phyloP scores from a whole-genome alignment of 2,113 vertebrate genomes.

The Oriolus oriolus region DNA sequence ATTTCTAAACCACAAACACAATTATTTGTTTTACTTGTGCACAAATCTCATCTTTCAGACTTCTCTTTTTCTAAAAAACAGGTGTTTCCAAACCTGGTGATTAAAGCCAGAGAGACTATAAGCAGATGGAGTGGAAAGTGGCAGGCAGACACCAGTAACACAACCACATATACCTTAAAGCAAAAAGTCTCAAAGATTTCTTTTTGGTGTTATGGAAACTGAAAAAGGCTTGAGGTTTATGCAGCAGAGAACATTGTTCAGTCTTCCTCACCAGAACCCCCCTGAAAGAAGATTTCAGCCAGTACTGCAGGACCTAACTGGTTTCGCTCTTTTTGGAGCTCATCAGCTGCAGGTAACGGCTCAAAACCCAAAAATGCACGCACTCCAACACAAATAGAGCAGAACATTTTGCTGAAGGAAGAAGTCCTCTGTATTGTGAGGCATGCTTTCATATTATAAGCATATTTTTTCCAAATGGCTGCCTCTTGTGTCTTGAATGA shows the following conservation, averaged over 20 bases:
- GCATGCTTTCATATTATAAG: neutral
- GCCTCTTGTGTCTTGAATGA: neutral
- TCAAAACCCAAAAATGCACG: neutral
- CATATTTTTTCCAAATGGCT: neutral
- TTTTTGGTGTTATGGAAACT: neutral
- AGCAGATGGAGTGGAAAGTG: neutral
- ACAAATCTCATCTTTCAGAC: neutral
- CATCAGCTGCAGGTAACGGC: conserved; percentile 81
- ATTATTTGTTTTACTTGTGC: neutral
- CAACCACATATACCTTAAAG: fast-evolving
- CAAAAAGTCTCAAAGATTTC: neutral
- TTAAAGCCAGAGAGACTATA: neutral
- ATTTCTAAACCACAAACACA: neutral
- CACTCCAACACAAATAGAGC: neutral
- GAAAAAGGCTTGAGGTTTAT: neutral
- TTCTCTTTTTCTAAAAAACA: neutral
- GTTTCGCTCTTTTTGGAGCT: conserved; percentile 81
- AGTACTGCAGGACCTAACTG: conserved; percentile 78
- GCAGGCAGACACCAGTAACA: neutral
- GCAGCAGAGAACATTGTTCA: neutral
- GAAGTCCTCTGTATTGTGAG: neutral
- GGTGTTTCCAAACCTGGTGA: neutral
- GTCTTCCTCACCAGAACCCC: neutral
- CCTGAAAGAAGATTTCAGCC: conserved; percentile 25
- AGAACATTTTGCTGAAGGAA: neutral